A percentile compares a stretch with the other conserved stretches of the same genome.
Evolutionary conservation across 2,113 vertebrate genomes (phyloP).

Genomic region (Pristiophorus japonicus): DNA sequence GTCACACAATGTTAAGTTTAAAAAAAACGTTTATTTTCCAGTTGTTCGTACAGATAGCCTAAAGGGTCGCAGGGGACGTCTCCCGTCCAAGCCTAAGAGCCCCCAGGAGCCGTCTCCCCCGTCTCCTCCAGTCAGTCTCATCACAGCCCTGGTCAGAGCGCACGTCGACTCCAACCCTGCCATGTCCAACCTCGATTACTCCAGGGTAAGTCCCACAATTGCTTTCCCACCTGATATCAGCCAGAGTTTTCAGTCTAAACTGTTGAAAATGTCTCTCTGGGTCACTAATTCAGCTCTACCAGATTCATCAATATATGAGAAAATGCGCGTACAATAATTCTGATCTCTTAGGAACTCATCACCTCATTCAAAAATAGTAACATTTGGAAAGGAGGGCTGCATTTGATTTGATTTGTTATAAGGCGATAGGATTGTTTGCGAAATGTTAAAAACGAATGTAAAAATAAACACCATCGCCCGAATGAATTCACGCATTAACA

Average conservation of each 20-base stretch:
- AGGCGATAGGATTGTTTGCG: neutral
- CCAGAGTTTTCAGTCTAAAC: neutral
- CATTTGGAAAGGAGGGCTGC: neutral
- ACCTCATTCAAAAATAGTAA: neutral
- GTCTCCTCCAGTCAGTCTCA: slow-evolving; percentile 93
- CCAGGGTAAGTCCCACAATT: slow-evolving; percentile 73
- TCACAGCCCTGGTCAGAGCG: slow-evolving; percentile 91
- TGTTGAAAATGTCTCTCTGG: neutral
- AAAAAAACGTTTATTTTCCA: slow-evolving; percentile 48
- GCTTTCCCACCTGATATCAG: neutral
- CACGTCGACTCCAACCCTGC: slow-evolving; percentile 98
- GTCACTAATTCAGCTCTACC: neutral
- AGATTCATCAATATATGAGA: neutral
- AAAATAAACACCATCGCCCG: slow-evolving; percentile 43
- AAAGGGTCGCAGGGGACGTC: slow-evolving; percentile 90
- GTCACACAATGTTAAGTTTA: neutral
- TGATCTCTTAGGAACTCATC: neutral
- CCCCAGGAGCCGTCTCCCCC: slow-evolving; percentile 93
- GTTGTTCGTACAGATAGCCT: slow-evolving; percentile 95
- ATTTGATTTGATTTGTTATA: neutral
- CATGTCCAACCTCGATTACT: slow-evolving; percentile 95
- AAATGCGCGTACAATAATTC: neutral
- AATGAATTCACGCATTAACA: slow-evolving; percentile 70
- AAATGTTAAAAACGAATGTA: neutral
- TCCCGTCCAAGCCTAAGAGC: slow-evolving; percentile 97